phyloP scores from a whole-genome alignment of 2,797 vertebrate species.

The Bradypus variegatus region DNA sequence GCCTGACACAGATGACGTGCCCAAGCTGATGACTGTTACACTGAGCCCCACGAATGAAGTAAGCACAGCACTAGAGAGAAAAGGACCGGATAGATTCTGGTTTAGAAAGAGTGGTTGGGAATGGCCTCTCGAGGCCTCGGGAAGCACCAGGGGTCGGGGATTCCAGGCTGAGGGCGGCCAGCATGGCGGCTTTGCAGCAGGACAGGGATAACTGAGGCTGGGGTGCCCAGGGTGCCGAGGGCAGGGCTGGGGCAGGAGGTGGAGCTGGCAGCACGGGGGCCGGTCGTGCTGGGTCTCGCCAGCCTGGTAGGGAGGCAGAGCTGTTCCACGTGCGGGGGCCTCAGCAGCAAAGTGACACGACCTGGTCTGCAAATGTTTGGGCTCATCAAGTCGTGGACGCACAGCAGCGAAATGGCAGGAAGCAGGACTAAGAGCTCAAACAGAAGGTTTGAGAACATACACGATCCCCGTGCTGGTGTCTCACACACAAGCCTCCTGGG shows the following conservation, averaged over 20 bases:
- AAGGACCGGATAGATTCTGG: neutral
- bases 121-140: neutral
- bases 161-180: neutral
- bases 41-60: neutral
- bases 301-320: too few species aligned
- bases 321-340: neutral
- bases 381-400: too few species aligned
- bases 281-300: neutral
- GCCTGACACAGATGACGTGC: too few species aligned
- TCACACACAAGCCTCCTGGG: neutral
- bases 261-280: neutral
- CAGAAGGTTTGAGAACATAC: fast-evolving
- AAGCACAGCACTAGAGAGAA: fast-evolving
- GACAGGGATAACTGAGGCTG: neutral
- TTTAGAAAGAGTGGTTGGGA: neutral
- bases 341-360: neutral
- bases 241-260: neutral
- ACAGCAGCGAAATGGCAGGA: neutral
- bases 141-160: neutral
- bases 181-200: neutral
- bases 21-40: neutral
- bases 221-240: neutral
- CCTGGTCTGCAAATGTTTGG: neutral
- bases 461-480: neutral
- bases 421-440: neutral